These are phyloP conservation scores for Sepiola atlantica DNA, from an alignment of 2,888 invertebrate genomes.

Conservation along the genomic window DNA sequence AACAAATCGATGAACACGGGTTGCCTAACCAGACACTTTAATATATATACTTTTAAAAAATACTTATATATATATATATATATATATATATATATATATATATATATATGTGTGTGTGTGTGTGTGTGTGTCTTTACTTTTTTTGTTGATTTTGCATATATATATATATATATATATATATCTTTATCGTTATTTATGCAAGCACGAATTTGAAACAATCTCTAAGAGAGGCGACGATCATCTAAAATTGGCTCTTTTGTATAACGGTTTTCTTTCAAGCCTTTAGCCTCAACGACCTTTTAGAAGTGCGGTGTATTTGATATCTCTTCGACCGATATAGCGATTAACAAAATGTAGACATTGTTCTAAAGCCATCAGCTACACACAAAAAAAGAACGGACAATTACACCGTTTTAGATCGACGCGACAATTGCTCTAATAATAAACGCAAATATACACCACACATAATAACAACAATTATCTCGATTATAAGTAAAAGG, in stretches of 20 bases:
- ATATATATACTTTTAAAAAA: background rate
- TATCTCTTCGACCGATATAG: background rate
- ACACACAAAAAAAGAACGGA: background rate
- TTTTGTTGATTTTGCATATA: background rate
- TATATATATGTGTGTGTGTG: background rate
- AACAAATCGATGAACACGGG: no score
- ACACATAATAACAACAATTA: background rate
- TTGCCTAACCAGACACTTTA: no score
- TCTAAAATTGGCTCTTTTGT: background rate
- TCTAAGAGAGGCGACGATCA: background rate
- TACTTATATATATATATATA: background rate
- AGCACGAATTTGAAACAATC: background rate
- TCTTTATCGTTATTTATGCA: background rate
- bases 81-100: background rate
- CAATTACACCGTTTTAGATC: background rate
- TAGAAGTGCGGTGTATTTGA: background rate
- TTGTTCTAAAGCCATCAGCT: background rate
- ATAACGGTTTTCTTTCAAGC: background rate
- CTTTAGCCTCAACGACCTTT: slow-evolving; percentile 14
- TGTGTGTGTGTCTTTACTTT: no score
- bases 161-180: background rate
- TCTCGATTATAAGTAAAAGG: no score
- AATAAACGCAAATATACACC: background rate
- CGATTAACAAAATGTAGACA: background rate
- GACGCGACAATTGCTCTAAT: background rate